Percentiles rank a stretch among this genome's conserved stretches.
Evolutionary conservation across 2,113 vertebrate species (phyloP).

Genomic region (Progne subis): DNA sequence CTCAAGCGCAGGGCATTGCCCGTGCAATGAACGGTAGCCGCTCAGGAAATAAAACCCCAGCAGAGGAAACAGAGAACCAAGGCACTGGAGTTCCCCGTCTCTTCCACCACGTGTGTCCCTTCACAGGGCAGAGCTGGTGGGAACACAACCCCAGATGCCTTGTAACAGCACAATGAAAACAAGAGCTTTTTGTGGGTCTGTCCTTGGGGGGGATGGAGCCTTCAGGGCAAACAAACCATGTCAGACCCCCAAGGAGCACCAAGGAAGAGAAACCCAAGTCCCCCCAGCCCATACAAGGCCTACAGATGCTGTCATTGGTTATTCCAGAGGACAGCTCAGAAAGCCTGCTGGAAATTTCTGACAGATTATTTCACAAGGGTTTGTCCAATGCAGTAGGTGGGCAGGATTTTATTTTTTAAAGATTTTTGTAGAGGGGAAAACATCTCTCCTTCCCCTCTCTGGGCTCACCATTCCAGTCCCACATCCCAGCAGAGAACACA

Average conservation of each 20-base stretch:
- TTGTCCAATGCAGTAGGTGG: neutral
- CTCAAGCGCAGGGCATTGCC: neutral
- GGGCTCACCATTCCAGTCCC: neutral
- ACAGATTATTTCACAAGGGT: neutral
- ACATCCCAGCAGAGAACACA: neutral
- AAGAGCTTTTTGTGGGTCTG: neutral
- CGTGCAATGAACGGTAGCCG: rapidly evolving
- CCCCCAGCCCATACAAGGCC: neutral
- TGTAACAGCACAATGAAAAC: neutral
- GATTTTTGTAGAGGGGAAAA: neutral
- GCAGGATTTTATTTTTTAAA: neutral
- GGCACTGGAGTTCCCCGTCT: neutral
- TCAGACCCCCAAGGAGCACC: neutral
- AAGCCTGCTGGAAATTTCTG: neutral
- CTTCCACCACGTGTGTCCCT: rapidly evolving
- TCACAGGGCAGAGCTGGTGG: neutral
- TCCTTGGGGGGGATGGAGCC: neutral
- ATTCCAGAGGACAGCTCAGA: neutral
- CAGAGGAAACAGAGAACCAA: neutral
- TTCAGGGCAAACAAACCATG: neutral
- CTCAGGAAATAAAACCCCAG: neutral
- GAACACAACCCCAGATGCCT: neutral
- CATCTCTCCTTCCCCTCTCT: neutral
- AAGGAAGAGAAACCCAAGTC: neutral
- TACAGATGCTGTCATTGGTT: rapidly evolving